phyloP scores from a whole-genome alignment of 35 echinoderm and acorn worm species.

The Apostichopus parvimensis region DNA sequence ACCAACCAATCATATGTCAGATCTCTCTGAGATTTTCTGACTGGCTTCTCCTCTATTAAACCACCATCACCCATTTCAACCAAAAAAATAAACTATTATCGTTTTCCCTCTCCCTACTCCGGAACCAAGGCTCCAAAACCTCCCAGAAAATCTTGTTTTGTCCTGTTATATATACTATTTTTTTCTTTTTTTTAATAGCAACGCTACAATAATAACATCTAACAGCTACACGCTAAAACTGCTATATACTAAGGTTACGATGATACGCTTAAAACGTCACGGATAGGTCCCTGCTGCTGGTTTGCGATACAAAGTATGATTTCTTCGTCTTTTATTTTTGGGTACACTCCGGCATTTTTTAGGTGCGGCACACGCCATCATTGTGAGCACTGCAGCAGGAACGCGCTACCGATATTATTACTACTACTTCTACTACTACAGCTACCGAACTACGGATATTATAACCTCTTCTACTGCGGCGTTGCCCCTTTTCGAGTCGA shows the following conservation, averaged over 20 bases:
- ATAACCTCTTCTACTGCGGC: background rate
- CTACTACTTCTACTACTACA: background rate
- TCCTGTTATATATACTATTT: background rate
- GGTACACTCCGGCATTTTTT: conserved; percentile 21
- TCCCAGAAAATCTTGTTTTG: background rate
- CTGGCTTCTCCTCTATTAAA: too few relatives aligned
- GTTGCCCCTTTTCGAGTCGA: conserved; percentile 47
- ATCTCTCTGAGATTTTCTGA: too few relatives aligned
- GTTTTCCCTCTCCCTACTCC: too few relatives aligned
- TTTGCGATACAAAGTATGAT: too few relatives aligned
- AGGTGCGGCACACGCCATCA: conserved; percentile 35
- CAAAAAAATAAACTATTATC: too few relatives aligned
- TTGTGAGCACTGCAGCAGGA: background rate
- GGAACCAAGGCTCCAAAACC: too few relatives aligned
- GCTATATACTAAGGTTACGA: background rate
- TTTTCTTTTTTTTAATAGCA: background rate
- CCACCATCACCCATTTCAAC: too few relatives aligned
- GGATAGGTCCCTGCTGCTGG: too few relatives aligned
- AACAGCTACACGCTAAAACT: background rate
- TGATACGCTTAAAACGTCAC: too few relatives aligned
- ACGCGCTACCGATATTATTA: background rate
- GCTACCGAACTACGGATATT: background rate
- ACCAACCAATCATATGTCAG: too few relatives aligned
- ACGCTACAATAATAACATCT: background rate
- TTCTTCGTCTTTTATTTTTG: too few relatives aligned